Conservation (phyloP, 2,888 invertebrate species). For the Nudaria mundana region DNA sequence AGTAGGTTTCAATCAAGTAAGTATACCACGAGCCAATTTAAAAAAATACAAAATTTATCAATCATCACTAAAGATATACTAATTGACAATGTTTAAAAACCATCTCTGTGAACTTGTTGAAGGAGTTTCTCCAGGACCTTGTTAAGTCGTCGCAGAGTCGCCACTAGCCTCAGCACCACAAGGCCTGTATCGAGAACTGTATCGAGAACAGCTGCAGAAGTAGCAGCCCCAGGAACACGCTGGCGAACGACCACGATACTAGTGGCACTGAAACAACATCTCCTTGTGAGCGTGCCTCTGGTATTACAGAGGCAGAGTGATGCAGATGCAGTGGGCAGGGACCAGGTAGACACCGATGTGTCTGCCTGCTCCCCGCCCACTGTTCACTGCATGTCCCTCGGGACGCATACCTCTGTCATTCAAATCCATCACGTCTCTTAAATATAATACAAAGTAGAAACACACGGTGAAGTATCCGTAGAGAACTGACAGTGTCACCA, state of each 20-base stretch:
- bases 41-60: too few relatives aligned
- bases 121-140: not conserved
- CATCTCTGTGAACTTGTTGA: not conserved
- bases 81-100: not conserved
- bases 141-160: not conserved
- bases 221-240: not conserved
- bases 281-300: too few relatives aligned
- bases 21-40: too few relatives aligned
- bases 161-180: conserved; percentile 3
- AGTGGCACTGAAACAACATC: not conserved
- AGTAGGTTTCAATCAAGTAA: too few relatives aligned
- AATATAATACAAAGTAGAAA: not conserved
- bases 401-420: not conserved
- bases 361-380: too few relatives aligned
- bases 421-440: not conserved
- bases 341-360: too few relatives aligned
- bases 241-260: not conserved
- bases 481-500: not conserved
- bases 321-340: too few relatives aligned
- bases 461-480: not conserved
- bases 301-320: too few relatives aligned
- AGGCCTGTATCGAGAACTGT: conserved; percentile 14
- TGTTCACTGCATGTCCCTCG: not conserved
- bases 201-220: conserved; percentile 3
- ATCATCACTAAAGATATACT: too few relatives aligned